These are phyloP conservation scores for Epinephelus moara DNA, from an alignment of 2,113 vertebrate species.

Conservation along the genomic window DNA sequence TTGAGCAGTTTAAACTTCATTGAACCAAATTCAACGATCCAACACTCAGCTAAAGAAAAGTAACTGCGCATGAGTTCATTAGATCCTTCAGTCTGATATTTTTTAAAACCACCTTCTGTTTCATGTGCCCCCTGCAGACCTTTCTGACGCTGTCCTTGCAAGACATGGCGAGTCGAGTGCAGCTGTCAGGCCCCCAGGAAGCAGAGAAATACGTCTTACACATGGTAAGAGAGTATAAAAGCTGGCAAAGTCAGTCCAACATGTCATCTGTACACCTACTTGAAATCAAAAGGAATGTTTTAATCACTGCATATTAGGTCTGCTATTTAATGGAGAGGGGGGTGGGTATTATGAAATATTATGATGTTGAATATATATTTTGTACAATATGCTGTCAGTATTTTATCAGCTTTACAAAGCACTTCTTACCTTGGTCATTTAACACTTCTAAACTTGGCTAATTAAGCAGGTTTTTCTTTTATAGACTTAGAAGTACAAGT, in stretches of 20 bases:
- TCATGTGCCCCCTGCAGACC: conserved; percentile 85
- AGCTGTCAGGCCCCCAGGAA: conserved; percentile 95
- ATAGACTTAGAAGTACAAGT: too few species aligned
- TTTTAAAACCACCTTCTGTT: not conserved
- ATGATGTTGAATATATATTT: too few species aligned
- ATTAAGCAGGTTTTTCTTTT: too few species aligned
- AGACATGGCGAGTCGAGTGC: conserved; percentile 99
- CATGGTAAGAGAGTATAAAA: conserved; percentile 87
- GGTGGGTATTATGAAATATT: too few species aligned
- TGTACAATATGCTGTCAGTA: too few species aligned
- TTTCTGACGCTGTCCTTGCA: conserved; percentile 98
- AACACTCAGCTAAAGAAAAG: not conserved
- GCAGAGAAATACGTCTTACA: conserved; percentile 99
- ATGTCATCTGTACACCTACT: not conserved
- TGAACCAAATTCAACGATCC: not conserved
- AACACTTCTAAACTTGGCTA: too few species aligned
- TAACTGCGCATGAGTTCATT: not conserved
- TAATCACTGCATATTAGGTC: not conserved
- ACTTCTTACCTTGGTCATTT: too few species aligned
- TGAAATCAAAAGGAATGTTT: not conserved
- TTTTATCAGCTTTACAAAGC: too few species aligned
- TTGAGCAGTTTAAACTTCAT: not conserved
- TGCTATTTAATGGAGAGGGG: not conserved
- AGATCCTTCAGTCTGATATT: not conserved
- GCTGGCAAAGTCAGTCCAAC: too few species aligned